Evolutionary conservation across 2,113 vertebrate species (phyloP).

Genomic region (Neoarius graeffei): DNA sequence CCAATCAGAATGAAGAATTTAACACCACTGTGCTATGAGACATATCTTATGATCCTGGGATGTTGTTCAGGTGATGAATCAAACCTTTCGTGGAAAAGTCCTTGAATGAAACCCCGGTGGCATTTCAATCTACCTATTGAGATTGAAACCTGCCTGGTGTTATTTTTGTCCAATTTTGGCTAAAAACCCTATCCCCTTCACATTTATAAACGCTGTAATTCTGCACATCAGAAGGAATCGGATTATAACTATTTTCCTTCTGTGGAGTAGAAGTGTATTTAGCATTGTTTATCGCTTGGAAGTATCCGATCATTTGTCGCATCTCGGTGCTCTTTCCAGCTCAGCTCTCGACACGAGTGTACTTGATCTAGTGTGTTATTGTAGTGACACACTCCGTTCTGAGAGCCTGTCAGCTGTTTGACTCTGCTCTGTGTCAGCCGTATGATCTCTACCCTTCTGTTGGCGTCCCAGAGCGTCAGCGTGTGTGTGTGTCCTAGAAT

Average conservation of each 20-base stretch:
- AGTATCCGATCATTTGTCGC: background rate
- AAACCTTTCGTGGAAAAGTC: no score
- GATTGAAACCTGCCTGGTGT: background rate
- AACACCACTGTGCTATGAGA: background rate
- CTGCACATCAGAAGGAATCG: background rate
- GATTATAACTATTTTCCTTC: background rate
- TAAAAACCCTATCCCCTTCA: background rate
- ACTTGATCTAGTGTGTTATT: constrained; percentile 41
- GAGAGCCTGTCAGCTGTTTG: constrained; percentile 35
- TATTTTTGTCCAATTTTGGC: background rate
- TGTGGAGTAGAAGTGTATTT: background rate
- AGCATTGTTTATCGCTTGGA: background rate
- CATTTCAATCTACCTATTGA: background rate
- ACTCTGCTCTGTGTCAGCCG: constrained; percentile 46
- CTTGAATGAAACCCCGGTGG: background rate
- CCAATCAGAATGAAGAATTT: background rate
- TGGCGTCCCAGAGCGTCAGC: constrained; percentile 4
- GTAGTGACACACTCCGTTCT: constrained; percentile 32
- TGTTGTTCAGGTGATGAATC: no score
- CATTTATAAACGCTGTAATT: background rate
- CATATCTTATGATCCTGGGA: background rate
- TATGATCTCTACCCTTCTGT: constrained; percentile 12
- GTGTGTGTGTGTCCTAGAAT: background rate
- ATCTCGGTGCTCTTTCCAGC: background rate
- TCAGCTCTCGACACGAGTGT: background rate